Conservation (phyloP, 2,888 invertebrate genomes). For the Pyrocoelia pectoralis region DNA sequence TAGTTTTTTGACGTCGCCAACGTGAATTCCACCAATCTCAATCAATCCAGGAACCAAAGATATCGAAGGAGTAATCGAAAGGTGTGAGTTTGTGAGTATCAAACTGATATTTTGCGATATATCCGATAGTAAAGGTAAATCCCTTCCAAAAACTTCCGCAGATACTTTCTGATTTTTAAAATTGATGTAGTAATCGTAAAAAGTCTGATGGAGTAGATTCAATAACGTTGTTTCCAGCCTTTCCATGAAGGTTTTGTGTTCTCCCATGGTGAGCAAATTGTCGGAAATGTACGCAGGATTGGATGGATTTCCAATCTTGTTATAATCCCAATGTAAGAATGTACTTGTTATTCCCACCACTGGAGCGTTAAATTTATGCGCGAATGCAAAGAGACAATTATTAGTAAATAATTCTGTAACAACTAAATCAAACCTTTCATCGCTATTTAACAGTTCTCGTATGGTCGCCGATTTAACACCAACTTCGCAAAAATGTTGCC, state of each 20-base stretch:
- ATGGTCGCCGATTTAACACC: constrained; percentile 42
- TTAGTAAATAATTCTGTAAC: constrained; percentile 75
- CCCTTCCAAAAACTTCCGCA: constrained; percentile 57
- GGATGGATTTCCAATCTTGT: constrained; percentile 61
- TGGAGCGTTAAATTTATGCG: constrained; percentile 8
- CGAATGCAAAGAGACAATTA: constrained; percentile 67
- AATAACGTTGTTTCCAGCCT: constrained; percentile 59
- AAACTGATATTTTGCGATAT: constrained; percentile 59
- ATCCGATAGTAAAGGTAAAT: constrained; percentile 60
- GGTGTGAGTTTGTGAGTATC: constrained; percentile 61
- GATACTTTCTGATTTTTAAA: constrained; percentile 26
- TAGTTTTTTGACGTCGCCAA: constrained; percentile 60
- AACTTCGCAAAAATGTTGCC: constrained; percentile 21
- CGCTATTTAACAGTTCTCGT: background rate
- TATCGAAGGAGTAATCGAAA: constrained; percentile 58
- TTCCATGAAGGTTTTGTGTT: constrained; percentile 52
- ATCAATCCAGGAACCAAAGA: constrained; percentile 15
- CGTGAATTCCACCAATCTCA: constrained; percentile 68
- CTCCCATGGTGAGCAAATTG: constrained; percentile 56
- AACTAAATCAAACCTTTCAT: constrained; percentile 70
- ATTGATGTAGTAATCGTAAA: constrained; percentile 32
- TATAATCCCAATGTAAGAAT: constrained; percentile 61
- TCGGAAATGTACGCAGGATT: constrained; percentile 62
- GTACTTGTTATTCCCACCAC: constrained; percentile 45
- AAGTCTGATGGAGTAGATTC: constrained; percentile 25